Conservation (phyloP, 1,140 invertebrate genomes). For the Sesamia nonagrioides region DNA sequence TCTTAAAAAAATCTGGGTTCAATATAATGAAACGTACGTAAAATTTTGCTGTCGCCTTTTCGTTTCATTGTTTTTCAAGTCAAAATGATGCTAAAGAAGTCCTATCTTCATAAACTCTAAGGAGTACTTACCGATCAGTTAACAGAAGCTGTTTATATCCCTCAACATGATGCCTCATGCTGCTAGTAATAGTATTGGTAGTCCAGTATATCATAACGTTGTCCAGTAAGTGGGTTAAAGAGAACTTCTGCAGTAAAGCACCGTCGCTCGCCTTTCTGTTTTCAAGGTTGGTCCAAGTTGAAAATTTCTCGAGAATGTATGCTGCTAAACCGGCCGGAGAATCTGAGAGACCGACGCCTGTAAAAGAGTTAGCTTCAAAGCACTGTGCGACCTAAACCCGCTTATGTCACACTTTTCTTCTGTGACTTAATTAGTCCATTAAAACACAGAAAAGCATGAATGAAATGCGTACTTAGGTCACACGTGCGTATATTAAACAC, state of each 20-base stretch:
- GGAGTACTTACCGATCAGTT: constrained; percentile 67
- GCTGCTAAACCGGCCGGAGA: constrained; percentile 93
- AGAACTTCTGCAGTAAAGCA: constrained; percentile 89
- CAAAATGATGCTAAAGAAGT: too few species aligned
- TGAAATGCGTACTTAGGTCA: too few species aligned
- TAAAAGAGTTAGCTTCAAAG: not conserved
- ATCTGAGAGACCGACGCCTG: constrained; percentile 89
- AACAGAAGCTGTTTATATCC: constrained; percentile 49
- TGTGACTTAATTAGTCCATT: too few species aligned
- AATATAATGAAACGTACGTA: too few species aligned
- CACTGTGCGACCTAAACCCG: too few species aligned
- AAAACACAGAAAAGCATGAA: too few species aligned
- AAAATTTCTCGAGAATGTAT: constrained; percentile 96
- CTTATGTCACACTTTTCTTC: too few species aligned
- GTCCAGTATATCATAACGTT: constrained; percentile 97
- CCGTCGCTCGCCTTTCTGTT: constrained; percentile 90
- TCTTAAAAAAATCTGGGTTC: too few species aligned
- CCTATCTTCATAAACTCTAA: too few species aligned
- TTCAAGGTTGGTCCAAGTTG: constrained; percentile 91
- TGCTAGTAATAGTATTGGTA: constrained; percentile 92
- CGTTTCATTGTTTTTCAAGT: too few species aligned
- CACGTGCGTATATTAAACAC: too few species aligned
- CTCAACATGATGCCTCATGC: constrained; percentile 92
- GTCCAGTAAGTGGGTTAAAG: constrained; percentile 93
- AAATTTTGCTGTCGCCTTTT: too few species aligned